A percentile compares a stretch with the other conserved stretches of the same genome.
Conservation (phyloP, 2,888 invertebrate genomes). For the Lasioglossum villosulum region DNA sequence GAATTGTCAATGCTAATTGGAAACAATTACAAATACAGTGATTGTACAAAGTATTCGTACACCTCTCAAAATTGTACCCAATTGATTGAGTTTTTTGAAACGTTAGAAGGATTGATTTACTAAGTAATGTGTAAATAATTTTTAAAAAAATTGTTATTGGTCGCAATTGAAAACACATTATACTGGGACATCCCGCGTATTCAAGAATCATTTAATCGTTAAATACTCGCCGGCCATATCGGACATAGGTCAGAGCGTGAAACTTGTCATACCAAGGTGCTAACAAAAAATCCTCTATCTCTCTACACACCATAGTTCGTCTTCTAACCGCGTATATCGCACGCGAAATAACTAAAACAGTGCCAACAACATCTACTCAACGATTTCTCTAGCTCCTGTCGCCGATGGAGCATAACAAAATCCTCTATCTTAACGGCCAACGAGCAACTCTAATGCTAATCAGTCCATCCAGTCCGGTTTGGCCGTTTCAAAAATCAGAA, state of each 20-base stretch:
- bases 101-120: too few relatives aligned
- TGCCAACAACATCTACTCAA: background rate
- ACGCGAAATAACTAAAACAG: background rate
- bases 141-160: too few relatives aligned
- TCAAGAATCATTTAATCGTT: background rate
- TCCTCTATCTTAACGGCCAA: conserved; percentile 14
- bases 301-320: background rate
- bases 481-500: background rate
- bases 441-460: conserved; percentile 4
- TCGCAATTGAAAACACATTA: too few relatives aligned
- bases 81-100: too few relatives aligned
- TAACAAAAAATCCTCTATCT: background rate
- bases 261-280: background rate
- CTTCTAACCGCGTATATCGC: background rate
- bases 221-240: too few relatives aligned
- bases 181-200: background rate
- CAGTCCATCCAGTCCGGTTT: conserved; percentile 12
- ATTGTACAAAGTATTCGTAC: too few relatives aligned
- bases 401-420: conserved; percentile 22
- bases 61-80: too few relatives aligned
- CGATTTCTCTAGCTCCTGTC: background rate
- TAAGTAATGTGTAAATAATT: too few relatives aligned
- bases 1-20: too few relatives aligned
- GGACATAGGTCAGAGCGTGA: background rate
- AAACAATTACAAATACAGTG: too few relatives aligned